These are phyloP conservation scores for Drosophila ananassae DNA, from an alignment of 1,140 invertebrate genomes.

Conservation along the genomic window DNA sequence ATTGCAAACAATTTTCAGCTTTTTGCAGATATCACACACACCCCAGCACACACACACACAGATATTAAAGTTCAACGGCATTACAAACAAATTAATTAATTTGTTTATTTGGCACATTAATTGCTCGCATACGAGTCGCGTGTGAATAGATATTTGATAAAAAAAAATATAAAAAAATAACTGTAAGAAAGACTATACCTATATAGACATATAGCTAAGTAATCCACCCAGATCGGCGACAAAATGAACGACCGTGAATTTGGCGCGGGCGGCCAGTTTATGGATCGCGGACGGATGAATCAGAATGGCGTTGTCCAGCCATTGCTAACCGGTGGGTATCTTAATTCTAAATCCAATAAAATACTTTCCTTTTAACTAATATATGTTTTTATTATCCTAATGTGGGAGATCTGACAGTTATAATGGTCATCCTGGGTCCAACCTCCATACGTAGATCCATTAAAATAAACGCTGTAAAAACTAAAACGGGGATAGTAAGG, in stretches of 20 bases:
- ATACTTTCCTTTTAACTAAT: background rate
- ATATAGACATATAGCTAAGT: constrained; percentile 15
- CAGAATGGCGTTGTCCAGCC: constrained; percentile 93
- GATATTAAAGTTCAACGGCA: constrained; percentile 60
- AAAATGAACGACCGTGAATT: constrained; percentile 82
- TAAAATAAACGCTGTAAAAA: background rate
- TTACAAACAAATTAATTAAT: constrained; percentile 48
- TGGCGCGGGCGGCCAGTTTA: constrained; percentile 77
- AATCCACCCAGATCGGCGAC: constrained; percentile 36
- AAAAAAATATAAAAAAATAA: constrained; percentile 15
- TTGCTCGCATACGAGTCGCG: constrained; percentile 34
- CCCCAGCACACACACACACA: background rate
- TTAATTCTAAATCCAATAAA: background rate
- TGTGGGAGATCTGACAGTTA: background rate
- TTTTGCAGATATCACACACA: constrained; percentile 25
- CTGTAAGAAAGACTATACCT: constrained; percentile 11
- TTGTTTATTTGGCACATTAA: constrained; percentile 65
- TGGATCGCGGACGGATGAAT: constrained; percentile 82
- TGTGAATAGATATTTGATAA: constrained; percentile 43
- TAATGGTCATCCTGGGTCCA: background rate
- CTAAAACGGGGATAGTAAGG: background rate
- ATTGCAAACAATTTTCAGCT: constrained; percentile 30
- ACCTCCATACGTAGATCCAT: background rate
- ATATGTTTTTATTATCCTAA: background rate
- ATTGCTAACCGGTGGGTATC: constrained; percentile 88